A percentile compares a stretch with the other conserved stretches of the same genome.
These are phyloP conservation scores for Eulemur albifrons DNA, from an alignment of 2,797 vertebrate species.

Conservation along the genomic window DNA sequence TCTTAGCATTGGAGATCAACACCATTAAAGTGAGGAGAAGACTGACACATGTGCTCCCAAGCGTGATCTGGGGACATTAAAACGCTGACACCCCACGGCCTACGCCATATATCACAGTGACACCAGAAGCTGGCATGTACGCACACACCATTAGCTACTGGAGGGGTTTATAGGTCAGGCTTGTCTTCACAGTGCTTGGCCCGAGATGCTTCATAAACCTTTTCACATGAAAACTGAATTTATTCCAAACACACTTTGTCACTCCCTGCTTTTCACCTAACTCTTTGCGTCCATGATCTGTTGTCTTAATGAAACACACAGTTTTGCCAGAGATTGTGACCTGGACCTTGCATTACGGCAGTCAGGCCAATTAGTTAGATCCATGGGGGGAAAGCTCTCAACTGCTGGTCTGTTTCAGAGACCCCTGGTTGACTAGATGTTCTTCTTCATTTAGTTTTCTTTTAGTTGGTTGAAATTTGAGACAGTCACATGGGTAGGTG, in stretches of 20 bases:
- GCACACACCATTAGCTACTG: neutral
- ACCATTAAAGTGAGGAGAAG: neutral
- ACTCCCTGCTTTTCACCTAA: neutral
- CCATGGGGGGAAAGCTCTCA: neutral
- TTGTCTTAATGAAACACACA: neutral
- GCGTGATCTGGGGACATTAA: neutral
- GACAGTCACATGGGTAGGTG: neutral
- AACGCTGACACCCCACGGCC: neutral
- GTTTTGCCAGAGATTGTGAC: neutral
- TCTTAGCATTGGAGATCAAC: neutral
- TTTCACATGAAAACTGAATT: neutral
- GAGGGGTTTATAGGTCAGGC: neutral
- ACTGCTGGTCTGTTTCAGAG: neutral
- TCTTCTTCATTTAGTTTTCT: neutral
- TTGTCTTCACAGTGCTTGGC: neutral
- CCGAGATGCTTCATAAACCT: neutral
- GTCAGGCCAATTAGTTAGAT: neutral
- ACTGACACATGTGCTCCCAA: neutral
- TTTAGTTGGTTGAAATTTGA: neutral
- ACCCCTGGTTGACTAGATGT: neutral
- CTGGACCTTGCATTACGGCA: neutral
- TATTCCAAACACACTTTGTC: neutral
- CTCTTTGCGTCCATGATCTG: neutral
- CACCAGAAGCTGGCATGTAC: accelerated
- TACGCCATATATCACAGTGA: neutral